Evolutionary conservation across 2,888 invertebrate species (phyloP).

Genomic region (Calameuta filiformis): DNA sequence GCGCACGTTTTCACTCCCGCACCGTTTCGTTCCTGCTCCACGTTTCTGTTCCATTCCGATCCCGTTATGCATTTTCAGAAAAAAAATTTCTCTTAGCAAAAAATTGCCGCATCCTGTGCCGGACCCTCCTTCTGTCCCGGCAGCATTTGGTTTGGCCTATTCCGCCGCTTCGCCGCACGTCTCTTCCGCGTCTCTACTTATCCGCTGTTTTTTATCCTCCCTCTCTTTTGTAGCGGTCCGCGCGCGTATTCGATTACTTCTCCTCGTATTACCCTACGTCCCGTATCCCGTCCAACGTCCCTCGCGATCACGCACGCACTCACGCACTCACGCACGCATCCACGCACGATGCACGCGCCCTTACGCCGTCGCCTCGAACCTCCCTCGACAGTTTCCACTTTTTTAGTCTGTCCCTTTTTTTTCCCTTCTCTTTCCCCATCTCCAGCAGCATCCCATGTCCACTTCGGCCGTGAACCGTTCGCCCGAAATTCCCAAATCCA

Average conservation of each 20-base stretch:
- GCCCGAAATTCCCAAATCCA: slow-evolving; percentile 33
- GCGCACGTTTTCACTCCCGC: slow-evolving; percentile 36
- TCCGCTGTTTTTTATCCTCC: slow-evolving; percentile 15
- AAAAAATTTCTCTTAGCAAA: slow-evolving; percentile 31
- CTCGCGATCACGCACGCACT: too few relatives aligned
- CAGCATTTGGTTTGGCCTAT: slow-evolving; percentile 5
- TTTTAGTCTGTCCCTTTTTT: slow-evolving; percentile 30
- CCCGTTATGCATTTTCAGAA: slow-evolving; percentile 46
- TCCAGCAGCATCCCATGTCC: slow-evolving; percentile 35
- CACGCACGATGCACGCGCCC: too few relatives aligned
- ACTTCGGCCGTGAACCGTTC: slow-evolving; percentile 20
- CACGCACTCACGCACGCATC: too few relatives aligned
- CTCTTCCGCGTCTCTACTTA: background rate
- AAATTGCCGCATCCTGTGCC: slow-evolving; percentile 49
- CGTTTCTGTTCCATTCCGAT: slow-evolving; percentile 22
- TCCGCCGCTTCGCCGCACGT: slow-evolving; percentile 13
- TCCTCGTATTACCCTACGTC: slow-evolving; percentile 3
- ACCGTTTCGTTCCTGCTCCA: slow-evolving; percentile 19
- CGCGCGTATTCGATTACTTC: slow-evolving; percentile 6
- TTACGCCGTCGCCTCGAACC: too few relatives aligned
- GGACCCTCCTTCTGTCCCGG: slow-evolving; percentile 23
- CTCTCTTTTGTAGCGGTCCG: slow-evolving; percentile 2
- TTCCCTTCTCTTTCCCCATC: slow-evolving; percentile 5
- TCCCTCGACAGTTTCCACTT: background rate
- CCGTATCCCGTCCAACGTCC: too few relatives aligned